Percentiles rank a stretch among this genome's conserved stretches.
Conservation (phyloP, 1,140 invertebrate genomes). For the Hestina assimilis region DNA sequence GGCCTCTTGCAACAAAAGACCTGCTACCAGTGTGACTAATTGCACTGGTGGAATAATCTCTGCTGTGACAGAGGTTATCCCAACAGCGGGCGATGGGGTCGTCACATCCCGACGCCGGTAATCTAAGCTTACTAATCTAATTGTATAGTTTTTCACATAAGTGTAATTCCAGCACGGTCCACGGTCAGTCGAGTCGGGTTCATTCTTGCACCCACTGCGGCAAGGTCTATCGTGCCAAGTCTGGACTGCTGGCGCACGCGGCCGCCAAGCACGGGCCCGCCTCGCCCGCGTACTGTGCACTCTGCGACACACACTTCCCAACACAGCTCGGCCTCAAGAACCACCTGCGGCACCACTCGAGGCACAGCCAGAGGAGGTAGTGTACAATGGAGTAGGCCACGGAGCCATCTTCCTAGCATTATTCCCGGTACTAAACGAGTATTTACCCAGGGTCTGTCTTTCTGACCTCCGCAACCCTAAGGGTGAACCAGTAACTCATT, state of each 20-base stretch:
- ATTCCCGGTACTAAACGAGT: too few species aligned
- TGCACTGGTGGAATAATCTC: too few species aligned
- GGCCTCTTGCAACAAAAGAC: too few species aligned
- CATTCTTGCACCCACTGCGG: constrained; percentile 42
- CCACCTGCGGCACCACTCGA: constrained; percentile 32
- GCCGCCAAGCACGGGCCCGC: constrained; percentile 19
- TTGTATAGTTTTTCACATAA: neutral
- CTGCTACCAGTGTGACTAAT: too few species aligned
- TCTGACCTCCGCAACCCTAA: too few species aligned
- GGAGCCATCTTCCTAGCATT: too few species aligned
- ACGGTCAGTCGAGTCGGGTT: constrained; percentile 34
- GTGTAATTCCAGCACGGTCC: constrained; percentile 40
- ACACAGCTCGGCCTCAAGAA: constrained; percentile 30
- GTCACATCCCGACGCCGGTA: neutral
- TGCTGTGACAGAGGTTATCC: too few species aligned
- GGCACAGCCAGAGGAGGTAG: neutral
- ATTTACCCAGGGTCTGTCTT: too few species aligned
- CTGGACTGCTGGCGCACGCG: constrained; percentile 38
- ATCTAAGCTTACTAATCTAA: too few species aligned
- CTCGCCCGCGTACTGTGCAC: constrained; percentile 39
- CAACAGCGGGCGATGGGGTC: too few species aligned
- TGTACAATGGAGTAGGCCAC: neutral
- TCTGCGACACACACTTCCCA: constrained; percentile 40
- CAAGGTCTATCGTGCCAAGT: constrained; percentile 42
- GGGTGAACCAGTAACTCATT: too few species aligned